Evolutionary conservation across 2,888 invertebrate species (phyloP).

Genomic region (Patella depressa): DNA sequence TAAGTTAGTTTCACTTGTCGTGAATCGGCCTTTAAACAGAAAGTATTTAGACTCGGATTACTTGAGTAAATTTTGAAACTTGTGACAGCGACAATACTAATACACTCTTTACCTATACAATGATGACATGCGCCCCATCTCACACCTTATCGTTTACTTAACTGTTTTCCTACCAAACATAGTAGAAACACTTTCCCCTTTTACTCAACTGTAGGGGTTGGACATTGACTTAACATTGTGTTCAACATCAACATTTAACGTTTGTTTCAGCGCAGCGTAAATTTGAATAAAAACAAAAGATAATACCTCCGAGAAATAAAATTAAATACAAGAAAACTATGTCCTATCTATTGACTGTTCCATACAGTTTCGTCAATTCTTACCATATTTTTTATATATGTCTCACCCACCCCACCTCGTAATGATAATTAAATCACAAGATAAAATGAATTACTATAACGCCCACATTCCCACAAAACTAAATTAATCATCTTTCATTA

Average conservation of each 20-base stretch:
- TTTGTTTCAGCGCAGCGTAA: not conserved
- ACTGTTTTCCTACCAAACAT: constrained; percentile 6
- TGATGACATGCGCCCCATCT: constrained; percentile 1
- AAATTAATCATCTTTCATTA: too few relatives aligned
- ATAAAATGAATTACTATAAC: too few relatives aligned
- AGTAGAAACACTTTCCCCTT: not conserved
- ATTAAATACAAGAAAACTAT: too few relatives aligned
- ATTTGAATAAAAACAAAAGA: too few relatives aligned
- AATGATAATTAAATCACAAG: too few relatives aligned
- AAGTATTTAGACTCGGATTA: constrained; percentile 18
- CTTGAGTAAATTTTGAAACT: constrained; percentile 17
- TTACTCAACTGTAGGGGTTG: not conserved
- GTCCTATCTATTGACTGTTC: too few relatives aligned
- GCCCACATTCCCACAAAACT: too few relatives aligned
- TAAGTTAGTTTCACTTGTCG: not conserved
- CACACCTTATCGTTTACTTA: constrained; percentile 1
- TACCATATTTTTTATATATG: too few relatives aligned
- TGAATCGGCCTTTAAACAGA: constrained; percentile 2
- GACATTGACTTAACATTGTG: constrained; percentile 3
- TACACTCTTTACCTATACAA: constrained; percentile 19
- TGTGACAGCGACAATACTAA: constrained; percentile 20
- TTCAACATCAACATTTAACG: not conserved
- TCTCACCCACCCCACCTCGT: too few relatives aligned
- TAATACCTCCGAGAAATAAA: too few relatives aligned
- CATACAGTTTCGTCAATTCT: too few relatives aligned